Conservation (phyloP, 2,888 invertebrate genomes). For the Lamellibrachia satsuma region DNA sequence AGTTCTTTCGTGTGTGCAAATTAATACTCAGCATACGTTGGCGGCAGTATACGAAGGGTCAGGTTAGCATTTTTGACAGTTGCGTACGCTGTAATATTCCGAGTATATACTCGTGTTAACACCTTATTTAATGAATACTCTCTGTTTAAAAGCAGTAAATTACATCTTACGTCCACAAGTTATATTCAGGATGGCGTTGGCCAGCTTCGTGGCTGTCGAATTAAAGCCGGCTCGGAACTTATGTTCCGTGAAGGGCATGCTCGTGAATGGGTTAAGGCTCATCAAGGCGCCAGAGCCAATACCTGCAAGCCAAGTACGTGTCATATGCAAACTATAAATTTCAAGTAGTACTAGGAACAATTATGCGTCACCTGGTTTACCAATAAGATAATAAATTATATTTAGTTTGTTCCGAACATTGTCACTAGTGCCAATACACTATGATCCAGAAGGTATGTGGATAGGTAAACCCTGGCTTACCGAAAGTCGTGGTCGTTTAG, state of each 20-base stretch:
- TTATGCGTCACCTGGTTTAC: neutral
- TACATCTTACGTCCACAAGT: neutral
- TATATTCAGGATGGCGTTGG: neutral
- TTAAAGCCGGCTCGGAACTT: neutral
- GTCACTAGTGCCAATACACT: too few relatives aligned
- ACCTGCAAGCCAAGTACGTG: neutral
- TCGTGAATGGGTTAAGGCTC: neutral
- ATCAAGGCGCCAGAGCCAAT: neutral
- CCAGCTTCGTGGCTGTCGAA: neutral
- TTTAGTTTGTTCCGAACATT: too few relatives aligned
- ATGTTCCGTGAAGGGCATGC: neutral
- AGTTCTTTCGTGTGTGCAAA: too few relatives aligned
- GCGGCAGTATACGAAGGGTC: too few relatives aligned
- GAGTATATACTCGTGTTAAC: too few relatives aligned
- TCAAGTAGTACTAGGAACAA: neutral
- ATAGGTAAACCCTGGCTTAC: too few relatives aligned
- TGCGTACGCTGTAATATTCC: too few relatives aligned
- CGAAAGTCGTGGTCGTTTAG: too few relatives aligned
- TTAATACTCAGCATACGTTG: too few relatives aligned
- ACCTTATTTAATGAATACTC: too few relatives aligned
- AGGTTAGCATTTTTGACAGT: too few relatives aligned
- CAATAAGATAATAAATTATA: neutral
- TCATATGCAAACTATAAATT: neutral
- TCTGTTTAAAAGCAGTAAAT: neutral
- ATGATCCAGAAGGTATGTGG: too few relatives aligned